These are phyloP conservation scores for Anabacerthia variegaticeps DNA, from an alignment of 2,797 vertebrate species.

Conservation along the genomic window DNA sequence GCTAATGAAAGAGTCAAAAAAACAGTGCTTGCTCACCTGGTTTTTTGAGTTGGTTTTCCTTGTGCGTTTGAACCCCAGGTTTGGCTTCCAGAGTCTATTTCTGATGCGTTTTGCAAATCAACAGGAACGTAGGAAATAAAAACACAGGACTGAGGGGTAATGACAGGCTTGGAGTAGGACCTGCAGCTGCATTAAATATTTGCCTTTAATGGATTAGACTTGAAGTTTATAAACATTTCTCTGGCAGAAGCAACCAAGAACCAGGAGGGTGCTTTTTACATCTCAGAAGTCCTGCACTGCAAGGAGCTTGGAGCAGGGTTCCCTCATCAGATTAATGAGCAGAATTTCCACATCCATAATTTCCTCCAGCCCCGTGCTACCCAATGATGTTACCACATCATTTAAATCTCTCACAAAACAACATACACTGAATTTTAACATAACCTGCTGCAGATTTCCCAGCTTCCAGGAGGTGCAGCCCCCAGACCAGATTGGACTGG, in stretches of 20 bases:
- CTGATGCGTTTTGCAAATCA: neutral
- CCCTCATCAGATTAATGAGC: neutral
- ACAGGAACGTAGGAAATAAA: neutral
- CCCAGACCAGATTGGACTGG: neutral
- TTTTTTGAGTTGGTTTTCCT: neutral
- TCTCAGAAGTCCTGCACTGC: neutral
- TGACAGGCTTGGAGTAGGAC: neutral
- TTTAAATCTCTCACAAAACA: neutral
- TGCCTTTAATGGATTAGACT: neutral
- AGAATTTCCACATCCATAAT: neutral
- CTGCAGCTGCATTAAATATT: neutral
- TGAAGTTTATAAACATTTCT: neutral
- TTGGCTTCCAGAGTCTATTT: neutral
- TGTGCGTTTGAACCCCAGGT: neutral
- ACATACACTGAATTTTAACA: neutral
- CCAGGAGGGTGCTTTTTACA: fast-evolving
- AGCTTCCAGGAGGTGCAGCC: neutral
- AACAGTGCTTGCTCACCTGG: neutral
- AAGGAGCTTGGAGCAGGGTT: neutral
- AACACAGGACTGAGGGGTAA: neutral
- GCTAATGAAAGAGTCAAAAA: neutral
- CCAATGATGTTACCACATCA: neutral
- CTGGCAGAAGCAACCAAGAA: neutral
- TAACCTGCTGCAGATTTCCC: neutral
- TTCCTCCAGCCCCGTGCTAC: neutral